Conservation (phyloP, 2,113 vertebrate species). For the Urocynchramus pylzowi region DNA sequence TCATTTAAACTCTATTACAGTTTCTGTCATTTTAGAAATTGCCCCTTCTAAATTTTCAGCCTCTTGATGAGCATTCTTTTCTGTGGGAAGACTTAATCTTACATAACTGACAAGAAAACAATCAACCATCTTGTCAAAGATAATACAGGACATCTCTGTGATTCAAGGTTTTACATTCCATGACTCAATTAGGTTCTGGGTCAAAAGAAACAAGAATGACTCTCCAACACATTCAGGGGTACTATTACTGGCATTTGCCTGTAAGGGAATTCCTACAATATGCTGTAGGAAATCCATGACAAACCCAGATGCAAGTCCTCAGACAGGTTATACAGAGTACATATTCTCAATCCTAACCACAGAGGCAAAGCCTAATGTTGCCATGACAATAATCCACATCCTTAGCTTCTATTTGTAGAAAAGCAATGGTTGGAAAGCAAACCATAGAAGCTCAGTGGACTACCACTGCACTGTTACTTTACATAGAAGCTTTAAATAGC, state of each 20-base stretch:
- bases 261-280: background rate
- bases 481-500: background rate
- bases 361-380: background rate
- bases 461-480: background rate
- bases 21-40: background rate
- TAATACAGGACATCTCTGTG: background rate
- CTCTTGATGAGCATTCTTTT: background rate
- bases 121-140: background rate
- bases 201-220: background rate
- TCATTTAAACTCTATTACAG: background rate
- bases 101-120: background rate
- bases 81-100: background rate
- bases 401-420: background rate
- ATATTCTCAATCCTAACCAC: background rate
- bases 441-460: background rate
- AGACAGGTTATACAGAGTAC: background rate
- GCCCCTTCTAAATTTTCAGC: background rate
- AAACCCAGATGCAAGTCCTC: background rate
- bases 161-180: background rate
- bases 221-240: background rate
- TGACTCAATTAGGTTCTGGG: background rate
- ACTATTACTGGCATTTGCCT: background rate
- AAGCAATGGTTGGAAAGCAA: background rate
- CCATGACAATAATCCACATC: background rate
- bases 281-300: background rate